Evolutionary conservation across 2,888 invertebrate species (phyloP), one percentile per base, ranked within the genome.

Genomic region (Ormyrus thymus): DNA sequence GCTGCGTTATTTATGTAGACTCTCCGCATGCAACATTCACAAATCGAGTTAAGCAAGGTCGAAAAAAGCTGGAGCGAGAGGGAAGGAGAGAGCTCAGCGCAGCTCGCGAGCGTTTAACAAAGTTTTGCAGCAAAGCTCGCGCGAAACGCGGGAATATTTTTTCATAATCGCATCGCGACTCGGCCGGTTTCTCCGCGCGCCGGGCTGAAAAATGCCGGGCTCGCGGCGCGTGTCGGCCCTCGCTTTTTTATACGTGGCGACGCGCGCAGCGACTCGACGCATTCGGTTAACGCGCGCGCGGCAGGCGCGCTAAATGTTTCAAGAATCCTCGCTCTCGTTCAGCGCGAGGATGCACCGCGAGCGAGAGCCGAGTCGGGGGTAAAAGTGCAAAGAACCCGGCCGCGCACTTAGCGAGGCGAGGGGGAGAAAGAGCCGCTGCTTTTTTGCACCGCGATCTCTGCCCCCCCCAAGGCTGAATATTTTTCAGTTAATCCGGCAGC

Each of bases 321-420:
- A 69, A 76, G 69, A 62, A 76, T 70, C 61, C 45, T 48, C 43
- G 51, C 58, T 58, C 58, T 58, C 73, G 65, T 74, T 65, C 59
- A 53, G 56, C 6, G 56, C 6, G 53, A 58, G 66, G 50, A 65
- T 50, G 43, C 48, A 10, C 56, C 29, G 50, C 53, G 10, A 29
- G 29, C 29, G 29, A 29, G 29, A 29, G 29, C 1, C 1, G 29
- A 29, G 29, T 0, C 51, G 45, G n/a, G 43, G 46, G 8, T 65
- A 56, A 69, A 69, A 56, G 69, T 64, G 69, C 62, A 76, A 55
- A 76, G 55, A 76, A 56, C 64, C 29, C 48, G 15, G 61, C 1
- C 29, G 29, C 46, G 71, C 62, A 64, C 73, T 65, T 65, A 58
- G 73, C 43, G 2, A 50, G 55, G 56, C 15, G 6, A 69, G 7